phyloP scores from a whole-genome alignment of 1,140 invertebrate genomes.

The Galleria mellonella region DNA sequence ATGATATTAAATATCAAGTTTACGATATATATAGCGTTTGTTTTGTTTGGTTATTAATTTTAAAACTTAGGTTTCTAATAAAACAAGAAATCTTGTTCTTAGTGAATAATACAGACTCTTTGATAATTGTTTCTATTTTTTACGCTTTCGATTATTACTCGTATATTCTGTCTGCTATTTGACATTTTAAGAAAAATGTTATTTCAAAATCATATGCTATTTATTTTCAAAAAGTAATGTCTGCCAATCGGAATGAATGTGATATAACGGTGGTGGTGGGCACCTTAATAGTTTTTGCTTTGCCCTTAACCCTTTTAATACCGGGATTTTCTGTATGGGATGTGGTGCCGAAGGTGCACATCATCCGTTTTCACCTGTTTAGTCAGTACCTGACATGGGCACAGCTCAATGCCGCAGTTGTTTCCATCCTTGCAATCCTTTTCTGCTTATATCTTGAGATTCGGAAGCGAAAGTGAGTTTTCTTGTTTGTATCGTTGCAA shows the following conservation, averaged over 20 bases:
- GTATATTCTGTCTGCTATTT: background rate
- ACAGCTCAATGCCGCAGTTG: conserved; percentile 33
- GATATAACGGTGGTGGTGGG: conserved; percentile 30
- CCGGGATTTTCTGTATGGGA: conserved; percentile 52
- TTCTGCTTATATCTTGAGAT: conserved; percentile 58
- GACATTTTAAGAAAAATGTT: conserved; percentile 7
- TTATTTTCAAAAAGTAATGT: conserved; percentile 20
- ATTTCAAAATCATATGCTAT: conserved; percentile 6
- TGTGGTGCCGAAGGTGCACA: conserved; percentile 40
- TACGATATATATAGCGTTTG: too few relatives aligned
- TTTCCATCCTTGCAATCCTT: conserved; percentile 29
- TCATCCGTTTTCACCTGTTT: conserved; percentile 43
- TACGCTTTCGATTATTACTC: too few relatives aligned
- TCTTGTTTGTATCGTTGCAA: background rate
- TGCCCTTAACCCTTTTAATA: conserved; percentile 47
- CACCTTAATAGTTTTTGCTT: conserved; percentile 34
- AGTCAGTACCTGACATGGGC: conserved; percentile 38
- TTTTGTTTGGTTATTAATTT: too few relatives aligned
- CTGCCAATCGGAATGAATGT: conserved; percentile 29
- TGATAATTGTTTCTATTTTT: too few relatives aligned
- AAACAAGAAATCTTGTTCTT: too few relatives aligned
- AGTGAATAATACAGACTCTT: too few relatives aligned
- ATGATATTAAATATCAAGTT: too few relatives aligned
- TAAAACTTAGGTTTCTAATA: too few relatives aligned
- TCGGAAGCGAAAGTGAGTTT: conserved; percentile 41